A percentile compares a stretch with the other conserved stretches of the same genome.
These are phyloP conservation scores for Nephila pilipes DNA, from an alignment of 1,140 invertebrate genomes.

Conservation along the genomic window DNA sequence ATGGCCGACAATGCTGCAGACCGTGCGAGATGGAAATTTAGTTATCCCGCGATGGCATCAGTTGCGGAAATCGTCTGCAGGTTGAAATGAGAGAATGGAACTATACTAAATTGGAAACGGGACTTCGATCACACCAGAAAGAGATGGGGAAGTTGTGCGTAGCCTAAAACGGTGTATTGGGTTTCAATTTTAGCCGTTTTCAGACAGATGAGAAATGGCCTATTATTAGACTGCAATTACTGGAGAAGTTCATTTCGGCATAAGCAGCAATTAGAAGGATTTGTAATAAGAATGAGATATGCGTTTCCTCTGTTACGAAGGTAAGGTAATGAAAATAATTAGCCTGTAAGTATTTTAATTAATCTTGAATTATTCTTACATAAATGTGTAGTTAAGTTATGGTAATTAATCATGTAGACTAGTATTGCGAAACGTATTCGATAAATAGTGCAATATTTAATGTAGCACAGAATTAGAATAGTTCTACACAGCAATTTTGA, in stretches of 20 bases:
- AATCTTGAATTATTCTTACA: background rate
- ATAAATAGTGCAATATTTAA: too few relatives aligned
- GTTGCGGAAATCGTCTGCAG: background rate
- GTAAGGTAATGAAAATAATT: background rate
- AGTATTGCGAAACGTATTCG: too few relatives aligned
- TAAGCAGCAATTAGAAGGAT: background rate
- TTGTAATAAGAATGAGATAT: background rate
- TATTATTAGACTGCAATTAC: background rate
- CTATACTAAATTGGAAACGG: background rate
- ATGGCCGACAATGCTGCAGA: background rate
- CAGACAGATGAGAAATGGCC: background rate
- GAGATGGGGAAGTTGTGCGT: background rate
- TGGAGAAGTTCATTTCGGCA: background rate
- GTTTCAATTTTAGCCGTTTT: conserved; percentile 30
- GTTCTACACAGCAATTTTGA: too few relatives aligned
- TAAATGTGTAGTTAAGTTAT: background rate
- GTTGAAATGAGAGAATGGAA: conserved; percentile 15
- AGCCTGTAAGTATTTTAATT: background rate
- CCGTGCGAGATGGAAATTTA: background rate
- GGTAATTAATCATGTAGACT: too few relatives aligned
- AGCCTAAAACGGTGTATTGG: background rate
- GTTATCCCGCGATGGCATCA: background rate
- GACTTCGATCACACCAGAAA: background rate
- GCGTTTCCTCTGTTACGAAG: background rate
- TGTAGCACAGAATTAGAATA: too few relatives aligned